Conservation (phyloP, 2,113 vertebrate species). For the Pandion haliaetus region DNA sequence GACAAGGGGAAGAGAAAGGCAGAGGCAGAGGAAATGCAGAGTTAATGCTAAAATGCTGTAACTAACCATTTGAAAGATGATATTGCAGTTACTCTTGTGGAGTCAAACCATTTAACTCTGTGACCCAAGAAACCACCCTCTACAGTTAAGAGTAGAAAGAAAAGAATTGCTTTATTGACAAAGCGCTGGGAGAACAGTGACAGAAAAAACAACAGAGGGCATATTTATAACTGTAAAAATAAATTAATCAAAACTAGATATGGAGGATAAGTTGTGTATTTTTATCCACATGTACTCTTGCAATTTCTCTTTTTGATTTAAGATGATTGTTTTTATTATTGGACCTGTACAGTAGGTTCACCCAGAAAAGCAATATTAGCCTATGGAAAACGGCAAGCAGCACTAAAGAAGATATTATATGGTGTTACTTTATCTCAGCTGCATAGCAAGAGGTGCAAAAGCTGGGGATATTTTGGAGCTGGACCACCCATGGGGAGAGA, state of each 20-base stretch:
- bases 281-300: background rate
- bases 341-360: background rate
- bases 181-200: background rate
- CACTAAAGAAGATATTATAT: background rate
- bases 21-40: background rate
- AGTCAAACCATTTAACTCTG: background rate
- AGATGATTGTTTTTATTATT: background rate
- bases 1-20: background rate
- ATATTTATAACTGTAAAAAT: background rate
- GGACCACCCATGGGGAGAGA: conserved; percentile 42
- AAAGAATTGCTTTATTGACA: background rate
- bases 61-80: background rate
- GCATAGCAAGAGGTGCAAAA: background rate
- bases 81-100: background rate
- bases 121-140: background rate
- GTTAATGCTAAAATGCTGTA: background rate
- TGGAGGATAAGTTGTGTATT: background rate
- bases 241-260: background rate
- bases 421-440: background rate
- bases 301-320: background rate
- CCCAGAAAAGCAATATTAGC: background rate
- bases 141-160: background rate
- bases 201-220: background rate
- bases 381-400: background rate
- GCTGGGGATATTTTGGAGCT: background rate